These are phyloP conservation scores for Pterostichus madidus DNA, from an alignment of 2,888 invertebrate species.

Conservation along the genomic window DNA sequence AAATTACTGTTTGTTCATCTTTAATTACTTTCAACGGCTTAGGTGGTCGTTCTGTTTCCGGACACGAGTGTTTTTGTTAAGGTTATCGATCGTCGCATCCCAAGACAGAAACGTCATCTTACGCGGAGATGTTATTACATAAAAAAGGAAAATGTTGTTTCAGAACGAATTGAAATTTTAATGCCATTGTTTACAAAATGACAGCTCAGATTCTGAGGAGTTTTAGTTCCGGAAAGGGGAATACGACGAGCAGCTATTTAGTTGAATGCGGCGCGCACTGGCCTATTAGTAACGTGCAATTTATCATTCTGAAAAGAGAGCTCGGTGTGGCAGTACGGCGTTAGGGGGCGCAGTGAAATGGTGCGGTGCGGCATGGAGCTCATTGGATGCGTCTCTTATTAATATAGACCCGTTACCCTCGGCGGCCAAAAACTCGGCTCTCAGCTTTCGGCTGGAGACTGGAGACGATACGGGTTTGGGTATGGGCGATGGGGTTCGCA, in stretches of 20 bases:
- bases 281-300: constrained; percentile 65
- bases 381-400: constrained; percentile 63
- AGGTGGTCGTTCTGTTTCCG: constrained; percentile 50
- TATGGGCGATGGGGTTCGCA: neutral
- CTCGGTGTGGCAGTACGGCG: constrained; percentile 50
- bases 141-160: constrained; percentile 61
- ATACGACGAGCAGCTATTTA: constrained; percentile 63
- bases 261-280: constrained; percentile 64
- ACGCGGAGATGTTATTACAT: constrained; percentile 55
- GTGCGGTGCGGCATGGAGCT: constrained; percentile 33
- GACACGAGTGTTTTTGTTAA: constrained; percentile 56
- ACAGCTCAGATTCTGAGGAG: constrained; percentile 61
- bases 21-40: constrained; percentile 58
- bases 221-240: constrained; percentile 65
- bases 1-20: constrained; percentile 62
- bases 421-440: constrained; percentile 60
- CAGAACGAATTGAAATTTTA: constrained; percentile 63
- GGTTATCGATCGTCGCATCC: constrained; percentile 49
- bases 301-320: constrained; percentile 65
- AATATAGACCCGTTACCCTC: constrained; percentile 63
- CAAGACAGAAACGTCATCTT: constrained; percentile 47
- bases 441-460: neutral
- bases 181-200: constrained; percentile 64
- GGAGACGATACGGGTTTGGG: neutral
- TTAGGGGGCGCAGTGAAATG: constrained; percentile 39